Evolutionary conservation across 1,140 invertebrate species (phyloP), one percentile per base, ranked within the genome.

Genomic region (Drosophila micromelanica): DNA sequence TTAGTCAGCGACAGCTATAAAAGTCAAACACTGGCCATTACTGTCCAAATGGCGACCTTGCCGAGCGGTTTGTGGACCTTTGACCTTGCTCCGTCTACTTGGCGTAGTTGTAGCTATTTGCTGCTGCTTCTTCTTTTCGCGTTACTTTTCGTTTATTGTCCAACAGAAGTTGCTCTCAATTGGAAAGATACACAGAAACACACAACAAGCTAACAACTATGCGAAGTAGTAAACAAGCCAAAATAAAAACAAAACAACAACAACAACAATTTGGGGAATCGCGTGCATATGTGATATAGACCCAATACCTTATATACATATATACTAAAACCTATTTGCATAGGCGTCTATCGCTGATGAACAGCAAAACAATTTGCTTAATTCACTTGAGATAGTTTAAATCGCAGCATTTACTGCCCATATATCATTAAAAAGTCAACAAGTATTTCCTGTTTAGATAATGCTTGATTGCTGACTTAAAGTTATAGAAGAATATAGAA

Each of bases 11-110:
- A 81, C 65, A 81, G 65, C 77, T 80, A 87, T 89, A 87, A 87
- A 87, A 87, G 75, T 78, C 84, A 78, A 85, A 86, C 82, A 78
- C 75, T 82, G 68, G 63, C 84, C 78, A 82, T 82, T 78, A 87
- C 75, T 86, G 82, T 89, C 84, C 75, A 67, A 75, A 52, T n/a
- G n/a, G 76, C 78, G 84, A 79, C 84, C 84, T 90, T 90, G 86
- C 67, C 68, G 20, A 55, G 68, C 84, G 74, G 77, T 90, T 90
- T 81, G 81, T 90, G 77, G 78, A 90, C 87, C 86, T 90, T 90
- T 90, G 85, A 90, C 86, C 86, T 90, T 90, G 86, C 78, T 70
- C 62, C 60, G 69, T 73, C 60, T 67, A 75, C 46, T 68, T 78
- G 62, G 68, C 48, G 71, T 78, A 69, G 51, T 46, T 54, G 61